Percentiles rank a stretch among this genome's conserved stretches.
Conservation (phyloP, 2,888 invertebrate genomes). For the Patella ulyssiponensis region DNA sequence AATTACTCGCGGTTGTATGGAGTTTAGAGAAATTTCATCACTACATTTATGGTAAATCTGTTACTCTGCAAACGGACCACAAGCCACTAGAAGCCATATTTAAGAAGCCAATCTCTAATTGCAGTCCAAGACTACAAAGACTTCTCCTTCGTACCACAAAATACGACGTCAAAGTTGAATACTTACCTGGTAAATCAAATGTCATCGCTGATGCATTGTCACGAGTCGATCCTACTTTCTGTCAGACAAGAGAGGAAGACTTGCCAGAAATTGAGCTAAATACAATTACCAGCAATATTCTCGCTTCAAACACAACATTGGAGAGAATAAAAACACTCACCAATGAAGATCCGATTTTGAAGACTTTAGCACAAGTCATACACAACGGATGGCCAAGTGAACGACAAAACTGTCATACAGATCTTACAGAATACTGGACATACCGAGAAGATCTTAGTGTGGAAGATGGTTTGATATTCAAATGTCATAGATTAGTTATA, state of each 20-base stretch:
- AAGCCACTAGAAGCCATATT: constrained; percentile 35
- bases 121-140: constrained; percentile 31
- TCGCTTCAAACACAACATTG: neutral
- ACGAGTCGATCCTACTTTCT: neutral
- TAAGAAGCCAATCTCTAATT: constrained; percentile 25
- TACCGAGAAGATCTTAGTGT: constrained; percentile 16
- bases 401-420: neutral
- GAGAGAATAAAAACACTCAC: constrained; percentile 14
- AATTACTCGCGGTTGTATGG: constrained; percentile 38
- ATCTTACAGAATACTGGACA: constrained; percentile 5
- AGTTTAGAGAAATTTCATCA: constrained; percentile 35
- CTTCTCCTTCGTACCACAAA: constrained; percentile 28
- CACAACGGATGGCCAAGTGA: constrained; percentile 8
- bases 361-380: constrained; percentile 2
- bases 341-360: constrained; percentile 9
- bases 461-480: constrained; percentile 20
- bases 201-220: constrained; percentile 30
- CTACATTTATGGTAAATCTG: constrained; percentile 32
- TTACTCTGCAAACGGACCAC: constrained; percentile 38
- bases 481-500: neutral
- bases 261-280: neutral
- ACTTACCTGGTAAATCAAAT: constrained; percentile 23
- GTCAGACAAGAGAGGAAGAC: neutral
- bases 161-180: constrained; percentile 31
- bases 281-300: neutral